These are phyloP conservation scores for Chalcis sispes DNA, from an alignment of 2,888 invertebrate genomes.

Conservation along the genomic window DNA sequence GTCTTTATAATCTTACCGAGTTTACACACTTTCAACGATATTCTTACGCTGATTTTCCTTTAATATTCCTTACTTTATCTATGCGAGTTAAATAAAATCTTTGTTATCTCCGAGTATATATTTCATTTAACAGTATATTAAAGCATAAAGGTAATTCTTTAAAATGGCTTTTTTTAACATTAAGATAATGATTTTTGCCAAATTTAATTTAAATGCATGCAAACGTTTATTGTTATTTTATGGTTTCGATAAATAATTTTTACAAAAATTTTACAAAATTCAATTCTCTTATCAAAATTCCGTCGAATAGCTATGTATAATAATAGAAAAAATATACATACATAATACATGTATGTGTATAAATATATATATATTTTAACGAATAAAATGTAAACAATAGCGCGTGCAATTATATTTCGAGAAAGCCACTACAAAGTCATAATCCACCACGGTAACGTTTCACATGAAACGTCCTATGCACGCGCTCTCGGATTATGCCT, in stretches of 20 bases:
- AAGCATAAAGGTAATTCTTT: background rate
- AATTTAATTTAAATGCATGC: too few species aligned
- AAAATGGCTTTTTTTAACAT: background rate
- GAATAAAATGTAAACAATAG: too few species aligned
- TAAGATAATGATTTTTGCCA: background rate
- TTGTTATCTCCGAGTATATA: background rate
- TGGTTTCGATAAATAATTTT: background rate
- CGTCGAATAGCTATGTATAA: background rate
- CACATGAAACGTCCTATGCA: too few species aligned
- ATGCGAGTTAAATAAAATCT: background rate
- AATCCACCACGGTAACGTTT: too few species aligned
- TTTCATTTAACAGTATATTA: background rate
- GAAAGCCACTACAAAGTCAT: too few species aligned
- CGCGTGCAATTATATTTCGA: too few species aligned
- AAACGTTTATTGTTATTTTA: too few species aligned
- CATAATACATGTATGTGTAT: too few species aligned
- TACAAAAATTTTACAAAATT: background rate
- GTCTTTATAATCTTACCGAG: slow-evolving; percentile 63
- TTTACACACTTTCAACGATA: slow-evolving; percentile 64
- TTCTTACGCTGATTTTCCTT: slow-evolving; percentile 25
- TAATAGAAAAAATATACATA: too few species aligned
- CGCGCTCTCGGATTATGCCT: too few species aligned
- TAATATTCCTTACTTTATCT: slow-evolving; percentile 1
- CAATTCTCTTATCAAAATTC: background rate
- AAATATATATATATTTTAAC: too few species aligned